phyloP scores from a whole-genome alignment of 2,888 invertebrate genomes.

The Tryphoninae sp. region DNA sequence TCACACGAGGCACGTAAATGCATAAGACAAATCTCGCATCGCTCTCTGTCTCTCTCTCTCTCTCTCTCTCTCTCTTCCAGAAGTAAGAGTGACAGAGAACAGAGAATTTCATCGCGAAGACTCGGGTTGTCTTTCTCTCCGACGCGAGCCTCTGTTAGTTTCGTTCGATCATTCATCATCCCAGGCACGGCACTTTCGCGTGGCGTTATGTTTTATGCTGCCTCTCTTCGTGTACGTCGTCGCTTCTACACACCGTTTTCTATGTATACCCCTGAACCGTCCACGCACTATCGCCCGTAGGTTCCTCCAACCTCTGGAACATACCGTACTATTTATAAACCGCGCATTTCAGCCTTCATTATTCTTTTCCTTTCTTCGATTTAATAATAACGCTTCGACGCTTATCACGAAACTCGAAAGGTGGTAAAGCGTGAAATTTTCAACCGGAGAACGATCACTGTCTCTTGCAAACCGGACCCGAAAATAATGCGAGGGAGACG shows the following conservation, averaged over 20 bases:
- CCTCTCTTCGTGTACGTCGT: slow-evolving; percentile 56
- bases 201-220: slow-evolving; percentile 65
- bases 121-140: slow-evolving; percentile 74
- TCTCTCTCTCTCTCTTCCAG: neutral
- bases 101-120: slow-evolving; percentile 54
- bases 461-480: slow-evolving; percentile 17
- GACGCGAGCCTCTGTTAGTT: slow-evolving; percentile 66
- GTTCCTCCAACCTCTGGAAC: slow-evolving; percentile 22
- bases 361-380: neutral
- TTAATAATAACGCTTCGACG: slow-evolving; percentile 38
- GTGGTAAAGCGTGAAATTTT: neutral
- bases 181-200: slow-evolving; percentile 78
- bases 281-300: slow-evolving; percentile 26
- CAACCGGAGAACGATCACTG: neutral
- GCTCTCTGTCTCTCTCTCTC: neutral
- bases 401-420: too few relatives aligned
- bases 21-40: slow-evolving; percentile 51
- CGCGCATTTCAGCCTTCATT: slow-evolving; percentile 44
- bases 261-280: slow-evolving; percentile 30
- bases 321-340: slow-evolving; percentile 57
- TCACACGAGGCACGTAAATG: slow-evolving; percentile 53
- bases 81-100: slow-evolving; percentile 20
- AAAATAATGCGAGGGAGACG: neutral
- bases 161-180: slow-evolving; percentile 75
- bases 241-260: slow-evolving; percentile 46